Percentiles rank a stretch among this genome's conserved stretches.
Evolutionary conservation across 2,113 vertebrate species (phyloP).

Genomic region (Cavia aperea): DNA sequence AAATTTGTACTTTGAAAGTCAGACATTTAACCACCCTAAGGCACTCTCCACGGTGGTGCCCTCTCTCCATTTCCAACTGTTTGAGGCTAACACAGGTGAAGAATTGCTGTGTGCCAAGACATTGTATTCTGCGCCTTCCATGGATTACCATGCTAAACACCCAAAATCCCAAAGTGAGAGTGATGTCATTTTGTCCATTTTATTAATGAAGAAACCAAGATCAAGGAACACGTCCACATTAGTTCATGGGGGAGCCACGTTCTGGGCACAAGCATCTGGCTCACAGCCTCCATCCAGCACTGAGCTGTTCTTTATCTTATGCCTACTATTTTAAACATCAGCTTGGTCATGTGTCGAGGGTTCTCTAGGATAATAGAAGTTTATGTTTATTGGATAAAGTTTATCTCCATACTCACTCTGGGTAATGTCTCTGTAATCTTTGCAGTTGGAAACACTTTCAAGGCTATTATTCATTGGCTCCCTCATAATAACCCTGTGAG

Average conservation of each 20-base stretch:
- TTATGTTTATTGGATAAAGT: constrained; percentile 1
- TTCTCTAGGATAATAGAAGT: not conserved
- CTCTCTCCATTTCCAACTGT: not conserved
- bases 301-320: not conserved
- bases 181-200: not conserved
- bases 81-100: not conserved
- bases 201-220: not conserved
- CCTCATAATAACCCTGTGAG: not conserved
- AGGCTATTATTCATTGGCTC: constrained; percentile 6
- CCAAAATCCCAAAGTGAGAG: not conserved
- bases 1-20: not conserved
- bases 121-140: not conserved
- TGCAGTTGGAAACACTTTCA: not conserved
- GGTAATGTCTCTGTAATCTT: not conserved
- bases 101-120: not conserved
- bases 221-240: not conserved
- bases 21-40: too few species aligned
- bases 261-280: not conserved
- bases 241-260: not conserved
- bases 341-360: not conserved
- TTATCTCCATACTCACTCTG: not conserved
- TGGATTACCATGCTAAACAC: not conserved
- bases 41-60: not conserved
- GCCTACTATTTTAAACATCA: not conserved
- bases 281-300: not conserved